A percentile compares a stretch with the other conserved stretches of the same genome.
These are phyloP conservation scores for Nannoperca obscura DNA, from an alignment of 2,797 vertebrate genomes.

Conservation along the genomic window DNA sequence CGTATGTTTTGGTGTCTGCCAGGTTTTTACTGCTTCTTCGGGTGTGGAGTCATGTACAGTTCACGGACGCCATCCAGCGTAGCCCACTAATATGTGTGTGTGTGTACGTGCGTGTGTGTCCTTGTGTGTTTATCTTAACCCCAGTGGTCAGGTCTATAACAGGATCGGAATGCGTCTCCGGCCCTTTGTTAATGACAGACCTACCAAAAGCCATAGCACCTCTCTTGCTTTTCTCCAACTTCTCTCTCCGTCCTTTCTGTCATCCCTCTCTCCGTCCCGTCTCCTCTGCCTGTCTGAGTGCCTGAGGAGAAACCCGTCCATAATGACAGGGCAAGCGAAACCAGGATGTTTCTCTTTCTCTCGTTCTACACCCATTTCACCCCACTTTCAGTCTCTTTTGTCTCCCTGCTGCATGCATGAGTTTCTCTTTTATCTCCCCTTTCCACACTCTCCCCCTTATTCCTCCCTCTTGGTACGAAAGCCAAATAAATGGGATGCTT, in stretches of 20 bases:
- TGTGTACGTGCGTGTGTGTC: conserved; percentile 39
- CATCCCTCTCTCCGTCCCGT: conserved; percentile 59
- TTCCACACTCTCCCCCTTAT: conserved; percentile 25
- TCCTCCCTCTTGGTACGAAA: conserved; percentile 60
- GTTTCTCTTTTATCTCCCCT: conserved; percentile 67
- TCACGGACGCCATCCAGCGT: conserved; percentile 57
- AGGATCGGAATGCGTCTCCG: conserved; percentile 84
- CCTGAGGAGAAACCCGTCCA: conserved; percentile 60
- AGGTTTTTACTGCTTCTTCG: conserved; percentile 51
- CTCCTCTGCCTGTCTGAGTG: conserved; percentile 53
- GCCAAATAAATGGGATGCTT: conserved; percentile 75
- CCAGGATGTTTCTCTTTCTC: conserved; percentile 77
- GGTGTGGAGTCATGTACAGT: conserved; percentile 69
- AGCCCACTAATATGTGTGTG: conserved; percentile 50
- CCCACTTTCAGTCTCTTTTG: conserved; percentile 60
- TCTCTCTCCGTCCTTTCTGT: conserved; percentile 56
- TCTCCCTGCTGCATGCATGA: conserved; percentile 39
- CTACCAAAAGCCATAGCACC: conserved; percentile 85
- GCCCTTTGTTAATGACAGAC: conserved; percentile 88
- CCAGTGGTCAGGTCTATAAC: conserved; percentile 85
- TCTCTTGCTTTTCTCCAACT: conserved; percentile 69
- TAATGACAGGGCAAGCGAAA: conserved; percentile 77
- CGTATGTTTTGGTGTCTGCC: conserved; percentile 54
- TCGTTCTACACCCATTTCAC: conserved; percentile 57
- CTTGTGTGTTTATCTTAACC: conserved; percentile 68